Evolutionary conservation across 2,113 vertebrate genomes (phyloP).

Genomic region (Tricholaema leucomelas): DNA sequence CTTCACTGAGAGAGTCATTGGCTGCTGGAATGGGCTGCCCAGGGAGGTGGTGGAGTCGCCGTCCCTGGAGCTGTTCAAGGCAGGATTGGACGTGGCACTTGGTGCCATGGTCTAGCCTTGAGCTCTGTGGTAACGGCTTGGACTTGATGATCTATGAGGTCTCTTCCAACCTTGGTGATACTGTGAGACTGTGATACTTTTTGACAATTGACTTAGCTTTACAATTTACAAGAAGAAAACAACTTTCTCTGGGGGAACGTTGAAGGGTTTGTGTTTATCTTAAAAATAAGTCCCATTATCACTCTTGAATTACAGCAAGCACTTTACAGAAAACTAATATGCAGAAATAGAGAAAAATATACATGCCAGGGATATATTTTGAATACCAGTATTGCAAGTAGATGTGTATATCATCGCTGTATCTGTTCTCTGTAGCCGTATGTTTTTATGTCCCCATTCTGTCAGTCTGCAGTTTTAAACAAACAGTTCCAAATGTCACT

Average conservation of each 20-base stretch:
- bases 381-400: constrained; percentile 1
- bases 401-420: not conserved
- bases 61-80: too few relatives aligned
- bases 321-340: not conserved
- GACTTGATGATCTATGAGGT: too few relatives aligned
- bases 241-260: not conserved
- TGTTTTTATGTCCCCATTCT: constrained; percentile 72
- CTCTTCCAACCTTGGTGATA: too few relatives aligned
- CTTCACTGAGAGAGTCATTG: too few relatives aligned
- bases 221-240: not conserved
- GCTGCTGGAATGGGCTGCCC: too few relatives aligned
- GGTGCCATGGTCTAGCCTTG: too few relatives aligned
- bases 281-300: constrained; percentile 7
- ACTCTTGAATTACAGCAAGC: not conserved
- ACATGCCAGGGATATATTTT: not conserved
- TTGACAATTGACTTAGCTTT: not conserved
- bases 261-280: not conserved
- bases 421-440: constrained; percentile 19
- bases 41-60: too few relatives aligned
- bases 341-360: not conserved
- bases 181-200: too few relatives aligned
- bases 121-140: too few relatives aligned
- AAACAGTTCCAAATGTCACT: constrained; percentile 67
- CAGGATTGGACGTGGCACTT: too few relatives aligned
- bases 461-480: constrained; percentile 64